Evolutionary conservation across 1,140 invertebrate species (phyloP), one percentile per base, ranked within the genome.

Genomic region (Halictus rubicundus): DNA sequence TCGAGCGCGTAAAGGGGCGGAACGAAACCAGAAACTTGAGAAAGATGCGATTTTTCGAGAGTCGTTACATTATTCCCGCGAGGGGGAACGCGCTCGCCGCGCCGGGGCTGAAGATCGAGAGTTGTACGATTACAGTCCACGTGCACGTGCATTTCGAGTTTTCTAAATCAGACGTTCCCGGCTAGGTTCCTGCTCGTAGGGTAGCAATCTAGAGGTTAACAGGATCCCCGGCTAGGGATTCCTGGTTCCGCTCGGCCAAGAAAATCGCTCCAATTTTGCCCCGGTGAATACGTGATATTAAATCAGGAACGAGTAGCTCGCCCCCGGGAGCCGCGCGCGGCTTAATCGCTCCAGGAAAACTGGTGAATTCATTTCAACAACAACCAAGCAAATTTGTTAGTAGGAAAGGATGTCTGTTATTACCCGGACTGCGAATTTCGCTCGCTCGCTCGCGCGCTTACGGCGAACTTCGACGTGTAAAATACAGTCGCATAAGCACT

Each of bases 201-300:
- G 54, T 79, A 83, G 81, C 70, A 80, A 84, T 84, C 76, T 83
- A 46, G 70, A 61, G 54, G 76, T 84, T 84, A 84, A 74, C 75
- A 79, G 81, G 69, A 79, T 82, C 57, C 65, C 60, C 39, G n/a
- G 60, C 42, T 39, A 3, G 63, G 21, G 74, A 83, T 83, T 73
- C 69, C 68, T 83, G 68, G 49, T 72, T 70, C 74, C 54, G 80
- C 63, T 71, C 19, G 54, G 37, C 68, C 10, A 69, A 63, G 69
- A 70, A 70, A 65, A 84, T 83, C 76, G 70, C 71, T 84, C 81
- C 70, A 83, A 84, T 84, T 83, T 84, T 59, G 74, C 27, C 68
- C 10, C 39, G 25, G 21, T n/a, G 52, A 79, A 83, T 78, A 84
- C 69, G 76, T 84, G 82, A 83, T 84, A 83, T 83, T 70, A 84